These are phyloP conservation scores for Aplochiton taeniatus DNA, from an alignment of 2,797 vertebrate genomes.

Conservation along the genomic window DNA sequence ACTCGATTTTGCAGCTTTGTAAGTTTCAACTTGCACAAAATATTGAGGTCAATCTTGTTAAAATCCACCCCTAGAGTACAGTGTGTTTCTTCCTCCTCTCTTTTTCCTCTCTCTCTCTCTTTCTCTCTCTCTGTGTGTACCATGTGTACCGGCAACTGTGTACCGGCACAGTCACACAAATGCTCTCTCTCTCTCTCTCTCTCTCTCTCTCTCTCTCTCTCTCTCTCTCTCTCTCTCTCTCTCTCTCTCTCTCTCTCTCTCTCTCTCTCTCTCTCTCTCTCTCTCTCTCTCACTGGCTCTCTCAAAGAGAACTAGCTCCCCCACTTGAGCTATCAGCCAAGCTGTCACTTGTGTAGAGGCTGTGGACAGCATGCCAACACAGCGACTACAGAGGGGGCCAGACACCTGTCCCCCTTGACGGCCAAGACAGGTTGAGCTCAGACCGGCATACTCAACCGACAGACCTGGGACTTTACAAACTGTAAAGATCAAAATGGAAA, in stretches of 20 bases:
- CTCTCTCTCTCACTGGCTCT: conserved; percentile 8
- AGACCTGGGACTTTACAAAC: background rate
- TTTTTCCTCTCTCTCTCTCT: background rate
- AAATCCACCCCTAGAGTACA: too few relatives aligned
- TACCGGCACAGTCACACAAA: too few relatives aligned
- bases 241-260: conserved; percentile 13
- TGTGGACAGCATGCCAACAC: conserved; percentile 26
- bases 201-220: too few relatives aligned
- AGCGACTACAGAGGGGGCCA: conserved; percentile 22
- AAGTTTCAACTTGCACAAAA: too few relatives aligned
- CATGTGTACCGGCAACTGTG: too few relatives aligned
- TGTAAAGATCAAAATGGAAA: conserved; percentile 7
- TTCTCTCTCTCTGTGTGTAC: too few relatives aligned
- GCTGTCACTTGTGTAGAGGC: conserved; percentile 41
- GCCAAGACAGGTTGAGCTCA: conserved; percentile 4
- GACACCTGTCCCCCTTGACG: conserved; percentile 23
- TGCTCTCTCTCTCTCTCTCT: too few relatives aligned
- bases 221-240: too few relatives aligned
- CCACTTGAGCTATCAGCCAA: conserved; percentile 25
- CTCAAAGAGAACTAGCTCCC: conserved; percentile 9
- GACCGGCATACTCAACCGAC: background rate
- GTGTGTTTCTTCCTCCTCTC: too few relatives aligned
- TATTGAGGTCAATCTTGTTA: too few relatives aligned
- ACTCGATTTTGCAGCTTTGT: too few relatives aligned
- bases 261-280: conserved; percentile 9